Conservation (phyloP, 2,888 invertebrate genomes). For the Zhengitettix transpicula region DNA sequence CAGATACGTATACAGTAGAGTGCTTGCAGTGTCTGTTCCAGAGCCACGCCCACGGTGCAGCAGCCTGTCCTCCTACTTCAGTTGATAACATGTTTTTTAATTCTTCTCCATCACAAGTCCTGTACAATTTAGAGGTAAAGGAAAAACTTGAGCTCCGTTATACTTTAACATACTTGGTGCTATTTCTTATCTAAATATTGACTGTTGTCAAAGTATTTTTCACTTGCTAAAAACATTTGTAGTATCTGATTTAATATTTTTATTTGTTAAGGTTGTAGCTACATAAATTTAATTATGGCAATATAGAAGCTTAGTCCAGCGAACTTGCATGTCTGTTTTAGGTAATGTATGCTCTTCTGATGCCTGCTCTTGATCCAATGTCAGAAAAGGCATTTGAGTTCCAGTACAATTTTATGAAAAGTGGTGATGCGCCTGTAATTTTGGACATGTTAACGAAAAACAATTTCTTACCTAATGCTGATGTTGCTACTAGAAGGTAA, state of each 20-base stretch:
- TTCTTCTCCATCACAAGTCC: constrained; percentile 54
- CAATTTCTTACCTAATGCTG: constrained; percentile 64
- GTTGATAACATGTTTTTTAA: constrained; percentile 51
- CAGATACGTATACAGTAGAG: constrained; percentile 47
- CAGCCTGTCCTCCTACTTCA: constrained; percentile 21
- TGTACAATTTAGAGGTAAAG: constrained; percentile 56
- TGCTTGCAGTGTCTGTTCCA: constrained; percentile 25
- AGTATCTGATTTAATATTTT: background rate
- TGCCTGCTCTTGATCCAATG: constrained; percentile 74
- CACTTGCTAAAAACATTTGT: background rate
- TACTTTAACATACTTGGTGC: background rate
- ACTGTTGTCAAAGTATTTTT: background rate
- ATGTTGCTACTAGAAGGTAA: constrained; percentile 50
- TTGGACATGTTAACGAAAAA: constrained; percentile 71
- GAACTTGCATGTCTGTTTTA: constrained; percentile 21
- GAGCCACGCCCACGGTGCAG: constrained; percentile 11
- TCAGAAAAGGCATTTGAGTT: constrained; percentile 59
- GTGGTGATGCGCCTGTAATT: constrained; percentile 47
- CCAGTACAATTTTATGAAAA: constrained; percentile 48
- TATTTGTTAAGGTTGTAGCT: background rate
- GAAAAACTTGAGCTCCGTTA: background rate
- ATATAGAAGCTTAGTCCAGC: background rate
- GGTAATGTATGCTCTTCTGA: constrained; percentile 76
- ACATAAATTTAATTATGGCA: background rate
- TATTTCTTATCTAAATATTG: background rate